A percentile compares a stretch with the other conserved stretches of the same genome.
phyloP scores from a whole-genome alignment of 92 coral and sea anemone species.

The Virgularia gustaviana region DNA sequence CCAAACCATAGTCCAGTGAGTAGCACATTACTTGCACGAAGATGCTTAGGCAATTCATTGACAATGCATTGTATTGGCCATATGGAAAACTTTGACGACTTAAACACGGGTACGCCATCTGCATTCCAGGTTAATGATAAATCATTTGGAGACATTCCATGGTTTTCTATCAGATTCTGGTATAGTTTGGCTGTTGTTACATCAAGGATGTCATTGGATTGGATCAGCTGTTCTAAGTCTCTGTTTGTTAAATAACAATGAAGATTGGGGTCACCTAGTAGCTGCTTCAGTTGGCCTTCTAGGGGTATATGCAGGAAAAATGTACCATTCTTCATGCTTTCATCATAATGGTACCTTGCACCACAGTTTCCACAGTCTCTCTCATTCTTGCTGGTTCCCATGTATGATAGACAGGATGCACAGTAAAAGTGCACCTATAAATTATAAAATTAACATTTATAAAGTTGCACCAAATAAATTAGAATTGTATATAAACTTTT shows the following conservation, averaged over 20 bases:
- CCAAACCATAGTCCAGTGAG: slow-evolving; percentile 35
- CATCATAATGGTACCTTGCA: neutral
- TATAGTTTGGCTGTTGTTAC: slow-evolving; percentile 26
- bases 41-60: slow-evolving; percentile 16
- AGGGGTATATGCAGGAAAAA: slow-evolving; percentile 28
- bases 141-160: slow-evolving; percentile 27
- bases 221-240: neutral
- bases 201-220: slow-evolving; percentile 9
- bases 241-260: slow-evolving; percentile 13
- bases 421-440: slow-evolving; percentile 26
- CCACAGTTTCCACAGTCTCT: slow-evolving; percentile 23
- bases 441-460: neutral
- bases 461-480: neutral
- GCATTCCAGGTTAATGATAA: slow-evolving; percentile 31
- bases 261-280: slow-evolving; percentile 9
- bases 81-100: slow-evolving; percentile 25
- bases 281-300: slow-evolving; percentile 22
- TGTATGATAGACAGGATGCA: slow-evolving; percentile 11
- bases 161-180: neutral
- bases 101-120: slow-evolving; percentile 30
- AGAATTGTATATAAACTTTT: neutral
- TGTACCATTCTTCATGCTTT: slow-evolving; percentile 14
- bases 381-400: slow-evolving; percentile 20
- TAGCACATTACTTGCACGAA: slow-evolving; percentile 18
- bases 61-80: slow-evolving; percentile 36